A percentile compares a stretch with the other conserved stretches of the same genome.
phyloP scores from a whole-genome alignment of 2,888 invertebrate species.

The Mythimna impura region DNA sequence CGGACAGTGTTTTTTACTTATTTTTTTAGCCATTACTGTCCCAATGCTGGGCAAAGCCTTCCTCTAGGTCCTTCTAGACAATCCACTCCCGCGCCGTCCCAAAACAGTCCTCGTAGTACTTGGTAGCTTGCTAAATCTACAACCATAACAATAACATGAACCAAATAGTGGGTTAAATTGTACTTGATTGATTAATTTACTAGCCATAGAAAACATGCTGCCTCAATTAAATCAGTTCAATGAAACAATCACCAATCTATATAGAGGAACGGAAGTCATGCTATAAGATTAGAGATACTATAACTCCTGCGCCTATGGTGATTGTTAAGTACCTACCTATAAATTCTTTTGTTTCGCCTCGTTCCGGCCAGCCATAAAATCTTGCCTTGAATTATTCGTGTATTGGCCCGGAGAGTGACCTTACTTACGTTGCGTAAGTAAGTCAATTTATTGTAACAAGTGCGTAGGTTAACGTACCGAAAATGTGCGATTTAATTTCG shows the following conservation, averaged over 20 bases:
- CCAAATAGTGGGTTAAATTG: background rate
- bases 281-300: constrained; percentile 9
- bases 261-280: constrained; percentile 46
- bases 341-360: constrained; percentile 48
- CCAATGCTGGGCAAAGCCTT: too few species aligned
- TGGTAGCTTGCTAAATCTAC: background rate
- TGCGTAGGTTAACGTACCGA: constrained; percentile 50
- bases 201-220: constrained; percentile 12
- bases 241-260: constrained; percentile 25
- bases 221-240: constrained; percentile 41
- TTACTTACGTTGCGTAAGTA: constrained; percentile 59
- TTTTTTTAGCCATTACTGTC: too few species aligned
- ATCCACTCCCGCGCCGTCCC: too few species aligned
- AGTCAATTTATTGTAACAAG: constrained; percentile 49
- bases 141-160: background rate
- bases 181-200: constrained; percentile 27
- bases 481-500: constrained; percentile 32
- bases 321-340: constrained; percentile 25
- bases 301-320: constrained; percentile 32
- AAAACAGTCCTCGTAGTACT: too few species aligned
- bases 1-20: too few species aligned
- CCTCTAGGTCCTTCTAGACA: too few species aligned
- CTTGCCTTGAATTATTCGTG: constrained; percentile 61
- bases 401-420: constrained; percentile 47
- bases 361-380: constrained; percentile 45